phyloP scores from a whole-genome alignment of 2,797 vertebrate genomes.

The Eospalax fontanierii region DNA sequence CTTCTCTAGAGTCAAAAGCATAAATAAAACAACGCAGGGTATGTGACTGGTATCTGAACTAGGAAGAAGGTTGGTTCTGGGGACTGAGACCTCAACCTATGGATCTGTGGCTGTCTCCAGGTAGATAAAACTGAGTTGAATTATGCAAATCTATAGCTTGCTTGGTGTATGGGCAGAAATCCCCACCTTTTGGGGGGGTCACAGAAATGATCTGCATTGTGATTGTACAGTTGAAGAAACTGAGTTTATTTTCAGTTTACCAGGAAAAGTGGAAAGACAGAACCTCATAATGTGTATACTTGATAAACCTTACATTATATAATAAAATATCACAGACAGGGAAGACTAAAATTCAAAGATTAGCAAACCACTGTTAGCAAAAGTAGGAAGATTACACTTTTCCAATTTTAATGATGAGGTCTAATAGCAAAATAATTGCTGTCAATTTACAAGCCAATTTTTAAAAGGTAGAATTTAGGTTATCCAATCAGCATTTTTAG shows the following conservation, averaged over 20 bases:
- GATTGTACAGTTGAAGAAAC: not conserved
- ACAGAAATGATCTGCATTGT: not conserved
- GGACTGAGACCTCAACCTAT: not conserved
- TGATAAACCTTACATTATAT: not conserved
- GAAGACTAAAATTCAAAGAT: constrained; percentile 63
- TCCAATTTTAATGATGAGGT: constrained; percentile 30
- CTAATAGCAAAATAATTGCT: constrained; percentile 68
- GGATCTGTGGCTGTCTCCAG: not conserved
- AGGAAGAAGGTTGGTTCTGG: not conserved
- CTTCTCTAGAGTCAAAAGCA: not conserved
- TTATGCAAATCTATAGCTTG: not conserved
- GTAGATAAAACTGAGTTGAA: not conserved
- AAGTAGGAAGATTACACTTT: constrained; percentile 59
- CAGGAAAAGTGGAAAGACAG: not conserved
- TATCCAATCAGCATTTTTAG: constrained; percentile 60
- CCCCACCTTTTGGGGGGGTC: too few relatives aligned
- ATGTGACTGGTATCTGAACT: not conserved
- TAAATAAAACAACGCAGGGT: not conserved
- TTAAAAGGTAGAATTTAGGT: constrained; percentile 15
- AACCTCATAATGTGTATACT: not conserved
- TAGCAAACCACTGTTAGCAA: constrained; percentile 24
- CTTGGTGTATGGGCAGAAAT: not conserved
- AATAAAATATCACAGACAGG: constrained; percentile 14
- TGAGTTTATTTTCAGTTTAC: not conserved
- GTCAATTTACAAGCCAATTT: constrained; percentile 51